These are phyloP conservation scores for Salpingus planirostris DNA, from an alignment of 2,888 invertebrate genomes.

Conservation along the genomic window DNA sequence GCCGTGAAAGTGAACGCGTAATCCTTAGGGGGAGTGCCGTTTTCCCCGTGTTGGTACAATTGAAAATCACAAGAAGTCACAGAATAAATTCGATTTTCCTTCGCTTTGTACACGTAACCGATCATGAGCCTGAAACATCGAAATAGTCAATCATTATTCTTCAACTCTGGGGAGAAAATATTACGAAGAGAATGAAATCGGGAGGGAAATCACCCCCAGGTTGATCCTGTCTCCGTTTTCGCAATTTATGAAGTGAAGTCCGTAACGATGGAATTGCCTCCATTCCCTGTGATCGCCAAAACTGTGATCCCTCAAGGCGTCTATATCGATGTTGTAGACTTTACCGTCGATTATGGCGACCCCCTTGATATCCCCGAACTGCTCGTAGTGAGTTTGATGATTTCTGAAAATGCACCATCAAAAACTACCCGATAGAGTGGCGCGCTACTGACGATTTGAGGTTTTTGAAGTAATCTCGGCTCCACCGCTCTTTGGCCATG, in stretches of 20 bases:
- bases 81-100: conserved; percentile 33
- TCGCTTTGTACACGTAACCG: conserved; percentile 23
- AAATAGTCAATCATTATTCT: not conserved
- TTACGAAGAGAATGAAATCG: not conserved
- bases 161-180: not conserved
- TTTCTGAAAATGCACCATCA: too few species aligned
- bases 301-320: not conserved
- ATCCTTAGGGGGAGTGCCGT: not conserved
- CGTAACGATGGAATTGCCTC: not conserved
- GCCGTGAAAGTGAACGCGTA: not conserved
- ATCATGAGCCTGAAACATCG: not conserved
- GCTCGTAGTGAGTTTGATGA: not conserved
- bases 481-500: not conserved
- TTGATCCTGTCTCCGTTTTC: not conserved
- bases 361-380: not conserved
- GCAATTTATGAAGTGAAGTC: not conserved
- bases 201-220: not conserved
- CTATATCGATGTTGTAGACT: not conserved
- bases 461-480: not conserved
- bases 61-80: not conserved
- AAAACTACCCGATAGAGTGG: too few species aligned
- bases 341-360: not conserved
- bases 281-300: not conserved
- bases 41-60: not conserved
- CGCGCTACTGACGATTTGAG: too few species aligned